Base-by-base conservation (phyloP, 2,888 invertebrate species). In the Stictocephala bisonia region DNA sequence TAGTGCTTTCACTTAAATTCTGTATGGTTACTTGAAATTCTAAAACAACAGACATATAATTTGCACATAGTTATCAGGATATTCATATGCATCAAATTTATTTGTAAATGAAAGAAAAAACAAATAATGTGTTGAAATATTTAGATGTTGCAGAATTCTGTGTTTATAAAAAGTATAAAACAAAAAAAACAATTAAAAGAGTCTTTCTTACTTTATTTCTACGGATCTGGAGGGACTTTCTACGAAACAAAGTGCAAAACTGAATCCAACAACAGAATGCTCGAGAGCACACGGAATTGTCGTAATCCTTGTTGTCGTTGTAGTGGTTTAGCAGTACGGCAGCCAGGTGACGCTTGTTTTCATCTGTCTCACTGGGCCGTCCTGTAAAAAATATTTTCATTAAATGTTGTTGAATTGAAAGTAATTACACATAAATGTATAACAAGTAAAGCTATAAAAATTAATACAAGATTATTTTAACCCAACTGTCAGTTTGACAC, bases 171-270 rank as follows among this genome's bases (percentile, higher is more conserved):
- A n/a, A n/a, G n/a, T n/a, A n/a, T n/a, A n/a, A n/a, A n/a, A n/a
- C n/a, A n/a, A n/a, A n/a, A n/a, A n/a, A n/a, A n/a, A n/a, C n/a
- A n/a, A n/a, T n/a, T n/a, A n/a, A n/a, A n/a, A n/a, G n/a, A n/a
- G n/a, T n/a, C n/a, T n/a, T n/a, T n/a, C 80, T 80, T 74, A 88
- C 88, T 87, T 85, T 86, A 78, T 90, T 89, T 76, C 91, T 85
- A 26, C 85, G 82, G 76, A 87, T 88, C 79, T 90, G 89, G 76
- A 86, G 82, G 79, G 89, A 74, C 90, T 90, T 90, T 69, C 90
- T 83, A 40, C 84, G 83, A 41, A 90, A 81, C 22, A 91, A 81
- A 71, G 89, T 87, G 40, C 83, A 83, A 78, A 91, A 90, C 81
- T 91, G 90, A 58, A 86, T 84, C 79, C 86, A 86, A 50, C 84